Evolutionary conservation across 2,797 vertebrate species (phyloP).

Genomic region (Esox masquinongy): DNA sequence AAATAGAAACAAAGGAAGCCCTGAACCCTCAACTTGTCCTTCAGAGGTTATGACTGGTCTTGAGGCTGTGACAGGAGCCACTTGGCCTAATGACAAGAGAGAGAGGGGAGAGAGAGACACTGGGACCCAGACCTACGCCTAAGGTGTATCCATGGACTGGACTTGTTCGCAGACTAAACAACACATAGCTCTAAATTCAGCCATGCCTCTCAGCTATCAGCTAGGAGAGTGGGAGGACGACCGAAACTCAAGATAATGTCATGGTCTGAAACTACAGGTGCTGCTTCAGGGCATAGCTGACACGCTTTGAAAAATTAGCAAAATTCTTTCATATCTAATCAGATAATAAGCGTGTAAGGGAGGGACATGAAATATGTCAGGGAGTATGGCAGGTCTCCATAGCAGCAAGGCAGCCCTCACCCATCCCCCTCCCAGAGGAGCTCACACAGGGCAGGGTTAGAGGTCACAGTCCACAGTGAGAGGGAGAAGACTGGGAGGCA

Average conservation of each 20-base stretch:
- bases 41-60: slow-evolving; percentile 46
- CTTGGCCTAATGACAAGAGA: slow-evolving; percentile 58
- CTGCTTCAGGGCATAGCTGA: slow-evolving; percentile 5
- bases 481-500: background rate
- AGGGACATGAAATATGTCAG: background rate
- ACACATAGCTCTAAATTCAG: background rate
- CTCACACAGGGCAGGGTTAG: slow-evolving; percentile 45
- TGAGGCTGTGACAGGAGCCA: slow-evolving; percentile 30
- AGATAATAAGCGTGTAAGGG: background rate
- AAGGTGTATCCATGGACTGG: background rate
- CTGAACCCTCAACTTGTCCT: slow-evolving; percentile 8
- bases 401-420: background rate
- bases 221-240: slow-evolving; percentile 19
- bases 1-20: slow-evolving; percentile 23
- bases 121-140: background rate
- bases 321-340: slow-evolving; percentile 13
- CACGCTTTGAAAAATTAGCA: slow-evolving; percentile 20
- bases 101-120: slow-evolving; percentile 30
- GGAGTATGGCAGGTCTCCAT: background rate
- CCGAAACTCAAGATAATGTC: slow-evolving; percentile 42
- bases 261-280: slow-evolving; percentile 47
- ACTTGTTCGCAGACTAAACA: slow-evolving; percentile 11
- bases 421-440: slow-evolving; percentile 22
- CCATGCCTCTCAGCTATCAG: slow-evolving; percentile 17
- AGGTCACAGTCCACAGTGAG: slow-evolving; percentile 21